A percentile compares a stretch with the other conserved stretches of the same genome.
phyloP scores from a whole-genome alignment of 1,140 invertebrate genomes.

The Trichogramma pretiosum region DNA sequence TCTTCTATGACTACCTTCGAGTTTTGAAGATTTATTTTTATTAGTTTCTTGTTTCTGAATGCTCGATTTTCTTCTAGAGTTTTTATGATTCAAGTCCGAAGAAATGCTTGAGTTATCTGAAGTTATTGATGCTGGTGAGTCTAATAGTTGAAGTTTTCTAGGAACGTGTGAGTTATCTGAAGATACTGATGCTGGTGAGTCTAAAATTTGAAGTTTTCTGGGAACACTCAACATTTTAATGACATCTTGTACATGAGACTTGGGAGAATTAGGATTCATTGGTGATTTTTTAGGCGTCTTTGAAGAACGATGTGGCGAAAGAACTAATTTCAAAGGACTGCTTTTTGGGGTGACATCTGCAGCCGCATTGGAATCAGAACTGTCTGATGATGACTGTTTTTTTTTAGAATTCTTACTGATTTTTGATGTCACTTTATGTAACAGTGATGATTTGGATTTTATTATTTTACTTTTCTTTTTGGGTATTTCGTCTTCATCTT shows the following conservation, averaged over 20 bases:
- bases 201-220: constrained; percentile 22
- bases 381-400: not conserved
- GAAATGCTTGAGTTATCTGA: not conserved
- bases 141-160: not conserved
- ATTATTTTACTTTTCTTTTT: not conserved
- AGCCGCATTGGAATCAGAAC: too few species aligned
- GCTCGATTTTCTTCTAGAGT: not conserved
- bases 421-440: not conserved
- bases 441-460: constrained; percentile 1
- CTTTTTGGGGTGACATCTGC: constrained; percentile 27
- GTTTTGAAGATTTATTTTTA: too few species aligned
- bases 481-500: constrained; percentile 9
- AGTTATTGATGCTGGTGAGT: too few species aligned
- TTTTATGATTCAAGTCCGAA: too few species aligned
- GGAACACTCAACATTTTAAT: constrained; percentile 21
- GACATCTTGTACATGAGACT: constrained; percentile 19
- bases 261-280: constrained; percentile 26
- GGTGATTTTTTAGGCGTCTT: constrained; percentile 29
- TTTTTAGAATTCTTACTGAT: not conserved
- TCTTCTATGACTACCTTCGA: too few species aligned
- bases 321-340: constrained; percentile 22
- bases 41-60: too few species aligned
- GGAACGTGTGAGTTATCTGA: constrained; percentile 19
- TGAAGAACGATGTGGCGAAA: constrained; percentile 25
- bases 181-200: constrained; percentile 18